Evolutionary conservation across 2,113 vertebrate species (phyloP).

Genomic region (Scopus umbretta): DNA sequence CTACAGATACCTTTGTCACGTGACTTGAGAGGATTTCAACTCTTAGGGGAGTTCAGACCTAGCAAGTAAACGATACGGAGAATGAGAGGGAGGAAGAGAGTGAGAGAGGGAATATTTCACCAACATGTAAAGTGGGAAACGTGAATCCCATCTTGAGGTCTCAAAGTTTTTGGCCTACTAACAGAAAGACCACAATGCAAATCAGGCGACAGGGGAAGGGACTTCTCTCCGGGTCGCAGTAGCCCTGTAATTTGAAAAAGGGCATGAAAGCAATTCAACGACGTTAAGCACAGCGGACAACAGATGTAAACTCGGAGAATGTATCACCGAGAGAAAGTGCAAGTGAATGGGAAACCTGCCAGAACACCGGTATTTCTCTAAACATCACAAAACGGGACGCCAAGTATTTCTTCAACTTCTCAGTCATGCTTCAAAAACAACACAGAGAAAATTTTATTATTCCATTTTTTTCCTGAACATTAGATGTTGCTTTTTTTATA

Average conservation of each 20-base stretch:
- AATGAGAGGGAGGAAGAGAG: background rate
- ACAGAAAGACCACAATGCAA: background rate
- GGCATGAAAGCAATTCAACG: background rate
- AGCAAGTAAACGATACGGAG: background rate
- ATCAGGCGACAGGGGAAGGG: background rate
- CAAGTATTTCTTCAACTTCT: background rate
- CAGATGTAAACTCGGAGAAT: background rate
- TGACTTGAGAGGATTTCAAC: background rate
- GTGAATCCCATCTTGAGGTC: background rate
- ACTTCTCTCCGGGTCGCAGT: background rate
- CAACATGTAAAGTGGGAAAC: background rate
- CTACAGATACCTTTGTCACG: background rate
- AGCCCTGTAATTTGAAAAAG: background rate
- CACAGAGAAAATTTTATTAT: background rate
- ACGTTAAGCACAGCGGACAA: background rate
- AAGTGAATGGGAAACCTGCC: background rate
- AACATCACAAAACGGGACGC: background rate
- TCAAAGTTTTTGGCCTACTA: background rate
- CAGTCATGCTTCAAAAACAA: background rate
- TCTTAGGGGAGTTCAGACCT: background rate
- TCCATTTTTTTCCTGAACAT: background rate
- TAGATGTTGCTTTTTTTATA: conserved; percentile 42
- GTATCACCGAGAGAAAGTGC: background rate
- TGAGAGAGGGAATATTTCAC: background rate
- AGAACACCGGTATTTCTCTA: background rate